A percentile compares a stretch with the other conserved stretches of the same genome.
These are phyloP conservation scores for Melozone crissalis DNA, from an alignment of 2,113 vertebrate species.

Conservation along the genomic window DNA sequence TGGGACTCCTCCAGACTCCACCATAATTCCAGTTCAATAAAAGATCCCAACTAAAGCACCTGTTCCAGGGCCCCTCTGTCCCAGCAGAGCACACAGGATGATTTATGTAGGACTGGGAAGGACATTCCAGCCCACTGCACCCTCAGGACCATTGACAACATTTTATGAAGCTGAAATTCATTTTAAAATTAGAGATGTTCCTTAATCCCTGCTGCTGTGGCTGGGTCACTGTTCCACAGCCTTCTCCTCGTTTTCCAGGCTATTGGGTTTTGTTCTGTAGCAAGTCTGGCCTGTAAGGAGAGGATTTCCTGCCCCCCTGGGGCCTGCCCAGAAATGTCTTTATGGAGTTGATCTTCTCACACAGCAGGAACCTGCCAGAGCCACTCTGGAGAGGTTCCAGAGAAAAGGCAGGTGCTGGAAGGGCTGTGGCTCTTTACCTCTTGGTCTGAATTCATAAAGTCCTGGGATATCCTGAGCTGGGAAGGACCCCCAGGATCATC, in stretches of 20 bases:
- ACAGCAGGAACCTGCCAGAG: background rate
- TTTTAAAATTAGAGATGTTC: background rate
- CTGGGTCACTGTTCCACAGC: background rate
- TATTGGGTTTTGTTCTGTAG: background rate
- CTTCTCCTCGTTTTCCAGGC: background rate
- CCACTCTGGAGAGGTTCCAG: background rate
- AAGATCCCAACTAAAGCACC: background rate
- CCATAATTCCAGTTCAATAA: background rate
- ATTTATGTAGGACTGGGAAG: background rate
- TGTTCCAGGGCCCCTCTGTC: conserved; percentile 8
- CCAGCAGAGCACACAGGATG: background rate
- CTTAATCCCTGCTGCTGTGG: background rate
- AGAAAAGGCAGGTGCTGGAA: background rate
- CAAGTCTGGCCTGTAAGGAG: background rate
- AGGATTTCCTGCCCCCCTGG: background rate
- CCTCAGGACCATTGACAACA: background rate
- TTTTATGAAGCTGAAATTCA: background rate
- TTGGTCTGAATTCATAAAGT: background rate
- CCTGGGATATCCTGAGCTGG: background rate
- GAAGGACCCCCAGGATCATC: background rate
- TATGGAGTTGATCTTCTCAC: background rate
- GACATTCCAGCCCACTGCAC: background rate
- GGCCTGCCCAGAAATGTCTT: background rate
- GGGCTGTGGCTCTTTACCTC: background rate
- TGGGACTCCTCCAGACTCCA: background rate